phyloP scores from a whole-genome alignment of 2,113 vertebrate species.

The Pelecanoides urinatrix region DNA sequence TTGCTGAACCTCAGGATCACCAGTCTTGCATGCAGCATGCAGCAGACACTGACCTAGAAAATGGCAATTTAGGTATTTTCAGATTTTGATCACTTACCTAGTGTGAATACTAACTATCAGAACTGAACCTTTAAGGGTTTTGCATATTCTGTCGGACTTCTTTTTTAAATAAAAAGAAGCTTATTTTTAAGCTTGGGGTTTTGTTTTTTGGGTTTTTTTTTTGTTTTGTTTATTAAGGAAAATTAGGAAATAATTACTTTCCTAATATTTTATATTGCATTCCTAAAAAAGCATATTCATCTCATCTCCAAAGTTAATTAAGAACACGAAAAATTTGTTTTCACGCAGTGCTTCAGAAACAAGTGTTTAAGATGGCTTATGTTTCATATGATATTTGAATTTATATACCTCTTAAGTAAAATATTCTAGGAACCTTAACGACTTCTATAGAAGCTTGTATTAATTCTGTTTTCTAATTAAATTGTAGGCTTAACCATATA shows the following conservation, averaged over 20 bases:
- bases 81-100: neutral
- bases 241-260: neutral
- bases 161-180: neutral
- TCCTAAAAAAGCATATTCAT: neutral
- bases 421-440: neutral
- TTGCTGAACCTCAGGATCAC: neutral
- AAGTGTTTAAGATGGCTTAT: neutral
- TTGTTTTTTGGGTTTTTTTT: neutral
- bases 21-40: neutral
- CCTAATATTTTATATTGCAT: neutral
- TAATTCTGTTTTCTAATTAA: neutral
- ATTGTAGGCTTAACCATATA: neutral
- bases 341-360: neutral
- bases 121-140: neutral
- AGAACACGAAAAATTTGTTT: neutral
- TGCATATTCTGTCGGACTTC: neutral
- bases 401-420: neutral
- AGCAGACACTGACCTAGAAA: neutral
- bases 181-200: neutral
- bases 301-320: neutral
- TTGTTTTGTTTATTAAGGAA: neutral
- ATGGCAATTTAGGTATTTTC: slow-evolving; percentile 65
- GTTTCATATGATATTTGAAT: neutral
- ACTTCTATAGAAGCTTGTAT: neutral
- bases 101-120: neutral